These are phyloP conservation scores for Athalia rosae DNA, from an alignment of 2,888 invertebrate species.

Conservation along the genomic window DNA sequence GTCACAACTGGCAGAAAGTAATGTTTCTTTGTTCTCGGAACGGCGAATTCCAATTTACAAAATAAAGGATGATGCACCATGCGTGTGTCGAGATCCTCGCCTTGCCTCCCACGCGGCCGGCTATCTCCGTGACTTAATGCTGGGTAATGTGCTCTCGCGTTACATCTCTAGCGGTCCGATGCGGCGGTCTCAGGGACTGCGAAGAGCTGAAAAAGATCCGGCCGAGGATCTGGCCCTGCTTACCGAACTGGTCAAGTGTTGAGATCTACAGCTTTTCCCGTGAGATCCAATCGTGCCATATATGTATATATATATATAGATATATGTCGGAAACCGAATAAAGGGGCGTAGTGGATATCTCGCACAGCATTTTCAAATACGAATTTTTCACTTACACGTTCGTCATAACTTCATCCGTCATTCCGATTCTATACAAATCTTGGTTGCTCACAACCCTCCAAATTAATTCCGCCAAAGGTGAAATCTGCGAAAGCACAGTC, in stretches of 20 bases:
- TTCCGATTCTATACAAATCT: too few species aligned
- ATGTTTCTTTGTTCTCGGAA: slow-evolving; percentile 51
- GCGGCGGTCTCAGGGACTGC: slow-evolving; percentile 31
- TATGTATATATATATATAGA: too few species aligned
- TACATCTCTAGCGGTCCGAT: slow-evolving; percentile 64
- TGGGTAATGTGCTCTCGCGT: slow-evolving; percentile 69
- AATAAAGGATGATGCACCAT: slow-evolving; percentile 58
- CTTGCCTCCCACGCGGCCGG: slow-evolving; percentile 69
- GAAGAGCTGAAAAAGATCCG: slow-evolving; percentile 22
- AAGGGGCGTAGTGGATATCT: too few species aligned
- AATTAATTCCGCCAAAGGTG: too few species aligned
- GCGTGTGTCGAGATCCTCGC: slow-evolving; percentile 53
- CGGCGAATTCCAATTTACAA: slow-evolving; percentile 60
- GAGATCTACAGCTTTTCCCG: slow-evolving; percentile 28
- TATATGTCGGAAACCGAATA: too few species aligned
- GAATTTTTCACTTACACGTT: too few species aligned
- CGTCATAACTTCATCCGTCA: too few species aligned
- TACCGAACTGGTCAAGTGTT: slow-evolving; percentile 27
- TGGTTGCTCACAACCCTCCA: too few species aligned
- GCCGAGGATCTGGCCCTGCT: slow-evolving; percentile 29
- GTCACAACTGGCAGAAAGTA: slow-evolving; percentile 45
- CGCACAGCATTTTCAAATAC: too few species aligned
- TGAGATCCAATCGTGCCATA: slow-evolving; percentile 47
- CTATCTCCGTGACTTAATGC: slow-evolving; percentile 71
- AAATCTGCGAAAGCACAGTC: too few species aligned